Percentiles rank a stretch among this genome's conserved stretches.
Evolutionary conservation across 2,888 invertebrate genomes (phyloP).

Genomic region (Drosophila percnosoma): DNA sequence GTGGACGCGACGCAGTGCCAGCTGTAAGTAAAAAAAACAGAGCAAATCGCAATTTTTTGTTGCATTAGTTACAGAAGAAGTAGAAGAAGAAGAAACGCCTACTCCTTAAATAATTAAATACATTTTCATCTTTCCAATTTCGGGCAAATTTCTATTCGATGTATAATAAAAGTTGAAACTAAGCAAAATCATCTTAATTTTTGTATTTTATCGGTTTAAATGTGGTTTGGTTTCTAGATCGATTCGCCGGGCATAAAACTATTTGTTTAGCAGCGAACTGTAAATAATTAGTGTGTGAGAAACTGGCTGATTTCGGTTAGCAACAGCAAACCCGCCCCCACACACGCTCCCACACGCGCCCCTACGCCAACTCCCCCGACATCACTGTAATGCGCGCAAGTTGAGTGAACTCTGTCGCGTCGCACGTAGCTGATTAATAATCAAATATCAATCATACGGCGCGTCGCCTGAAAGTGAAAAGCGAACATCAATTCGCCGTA

Average conservation of each 20-base stretch:
- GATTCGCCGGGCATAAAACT: not conserved
- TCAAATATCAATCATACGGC: constrained; percentile 52
- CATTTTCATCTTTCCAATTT: not conserved
- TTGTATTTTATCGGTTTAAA: not conserved
- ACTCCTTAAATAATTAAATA: not conserved
- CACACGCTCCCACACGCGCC: not conserved
- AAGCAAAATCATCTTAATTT: not conserved
- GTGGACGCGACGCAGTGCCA: constrained; percentile 75
- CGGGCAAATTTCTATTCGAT: not conserved
- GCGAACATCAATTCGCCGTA: constrained; percentile 15
- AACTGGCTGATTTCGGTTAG: constrained; percentile 13
- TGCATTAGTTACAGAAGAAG: constrained; percentile 10
- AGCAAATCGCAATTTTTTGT: not conserved
- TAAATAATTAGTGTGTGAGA: not conserved
- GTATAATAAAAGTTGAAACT: not conserved
- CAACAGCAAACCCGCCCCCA: not conserved
- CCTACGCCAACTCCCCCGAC: not conserved
- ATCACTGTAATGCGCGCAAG: constrained; percentile 14
- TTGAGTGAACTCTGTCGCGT: constrained; percentile 58
- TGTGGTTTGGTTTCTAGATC: not conserved
- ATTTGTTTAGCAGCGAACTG: constrained; percentile 14
- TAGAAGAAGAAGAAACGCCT: not conserved
- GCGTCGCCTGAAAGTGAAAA: constrained; percentile 64
- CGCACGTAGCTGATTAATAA: constrained; percentile 27
- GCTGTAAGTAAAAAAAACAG: constrained; percentile 51